Base-by-base conservation (phyloP, 2,888 invertebrate species). In the Auanema sp. region DNA sequence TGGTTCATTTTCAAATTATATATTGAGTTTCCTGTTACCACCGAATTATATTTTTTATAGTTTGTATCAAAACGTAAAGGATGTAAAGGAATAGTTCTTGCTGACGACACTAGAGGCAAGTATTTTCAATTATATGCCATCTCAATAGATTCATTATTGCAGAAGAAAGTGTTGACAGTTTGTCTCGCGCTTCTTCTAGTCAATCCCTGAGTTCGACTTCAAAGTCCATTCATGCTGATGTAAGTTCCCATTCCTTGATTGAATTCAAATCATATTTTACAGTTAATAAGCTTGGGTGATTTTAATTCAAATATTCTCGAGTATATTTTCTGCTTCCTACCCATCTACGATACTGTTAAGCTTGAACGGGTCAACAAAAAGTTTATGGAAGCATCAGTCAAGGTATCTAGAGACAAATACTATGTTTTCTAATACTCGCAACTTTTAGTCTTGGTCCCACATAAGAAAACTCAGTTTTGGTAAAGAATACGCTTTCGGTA, bases 281-380 rank as follows among this genome's bases (percentile, higher is more conserved):
- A 73, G 67, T n/a, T 41, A 0, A 65, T 74, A 47, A 61, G 71
- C 6, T 57, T 79, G n/a, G 78, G 73, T 40, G 70, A 68, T 10
- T 54, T 83, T 8, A 78, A 81, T 0, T 50, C 66, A 0, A 50
- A 55, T 23, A 76, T 72, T n/a, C 56, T 83, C 6, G 68, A 73
- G 24, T 51, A 69, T n/a, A 68, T 83, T 8, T 67, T 83, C 18
- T 64, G 77, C 8, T 72, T 72, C 55, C 55, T 81, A n/a, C 70
- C 71, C 1, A 61, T 79, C 4, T 55, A 71, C 10, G 83, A 83
- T 49, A 76, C 80, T 40, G 71, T 83, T 16, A 66, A 78, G n/a
- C 18, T 79, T 12, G 83, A 83, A 66, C 64, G 82, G 23, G 78
- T 80, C 21, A 81, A 72, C 69, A 83, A 83, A 58, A 63, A 66